Evolutionary conservation across 2,113 vertebrate genomes (phyloP), one percentile per base, ranked within the genome.

Genomic region (Pseudonaja textilis): DNA sequence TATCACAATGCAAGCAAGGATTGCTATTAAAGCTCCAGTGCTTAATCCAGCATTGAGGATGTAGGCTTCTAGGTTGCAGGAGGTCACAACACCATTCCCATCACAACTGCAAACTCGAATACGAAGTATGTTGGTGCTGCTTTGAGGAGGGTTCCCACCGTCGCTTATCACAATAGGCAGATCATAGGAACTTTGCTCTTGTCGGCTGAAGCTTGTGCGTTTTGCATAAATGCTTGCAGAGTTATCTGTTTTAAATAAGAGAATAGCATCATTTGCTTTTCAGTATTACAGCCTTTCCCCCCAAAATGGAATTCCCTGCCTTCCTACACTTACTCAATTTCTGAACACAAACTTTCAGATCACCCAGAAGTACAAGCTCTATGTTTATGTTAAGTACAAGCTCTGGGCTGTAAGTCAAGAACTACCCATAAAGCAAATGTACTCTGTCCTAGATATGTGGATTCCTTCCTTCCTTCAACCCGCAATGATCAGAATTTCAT

Each of bases 1-100:
- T 14, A 99, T 99, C 95, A 99, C 98, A 3, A 99, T 99, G 92
- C 99, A 99, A 94, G 99, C 98, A 1, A 99, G 98, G 93, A 99
- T 99, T 93, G 99, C 99, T 0, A 99, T 98, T 52, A 99, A 97
- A 0, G 99, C 99, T 0, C 99, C 99, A 0, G 99, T 99, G 97
- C 99, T 99, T 54, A 99, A 98, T 0, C 99, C 99, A 0, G 99
- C 98, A 0, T 98, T 98, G 20, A 99, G 98, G 6, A 98, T 95
- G 64, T 98, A 98, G 54, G 99, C 99, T 93, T 99, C 99, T 0
- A 98, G 98, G 0, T 98, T 99, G 91, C 99, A 99, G 91, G 99
- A 99, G 0, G 98, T 98, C 95, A 99, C 96, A 11, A 96, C 98
- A 85, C 98, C 98, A 0, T 98, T 97, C 96, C 97, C 97, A 88